Evolutionary conservation across 2,113 vertebrate species (phyloP).

Genomic region (Rhegmatorhina hoffmannsi): DNA sequence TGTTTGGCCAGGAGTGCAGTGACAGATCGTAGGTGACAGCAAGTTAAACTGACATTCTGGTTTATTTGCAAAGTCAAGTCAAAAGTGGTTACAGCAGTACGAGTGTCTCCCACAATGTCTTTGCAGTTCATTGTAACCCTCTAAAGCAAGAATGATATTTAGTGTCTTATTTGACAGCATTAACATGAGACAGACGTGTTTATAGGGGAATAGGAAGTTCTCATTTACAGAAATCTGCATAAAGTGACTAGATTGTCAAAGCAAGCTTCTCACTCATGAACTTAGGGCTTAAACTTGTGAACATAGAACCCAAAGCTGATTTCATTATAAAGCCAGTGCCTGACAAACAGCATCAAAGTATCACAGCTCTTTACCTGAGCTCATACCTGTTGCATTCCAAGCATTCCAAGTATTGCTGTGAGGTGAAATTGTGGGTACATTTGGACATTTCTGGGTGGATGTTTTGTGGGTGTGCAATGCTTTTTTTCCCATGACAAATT

Average conservation of each 20-base stretch:
- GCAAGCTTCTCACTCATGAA: not conserved
- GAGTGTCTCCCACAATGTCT: not conserved
- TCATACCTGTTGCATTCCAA: not conserved
- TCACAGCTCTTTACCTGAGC: not conserved
- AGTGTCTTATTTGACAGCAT: not conserved
- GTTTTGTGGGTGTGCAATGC: not conserved
- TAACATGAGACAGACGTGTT: not conserved
- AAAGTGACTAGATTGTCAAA: not conserved
- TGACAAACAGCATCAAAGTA: not conserved
- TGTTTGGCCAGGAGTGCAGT: constrained; percentile 23
- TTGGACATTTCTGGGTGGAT: not conserved
- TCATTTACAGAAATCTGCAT: constrained; percentile 9
- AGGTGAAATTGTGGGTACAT: not conserved
- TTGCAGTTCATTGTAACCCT: constrained; percentile 11
- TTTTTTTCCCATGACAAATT: not conserved
- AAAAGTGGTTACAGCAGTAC: constrained; percentile 25
- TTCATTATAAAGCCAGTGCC: not conserved
- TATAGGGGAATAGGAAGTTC: not conserved
- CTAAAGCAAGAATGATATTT: not conserved
- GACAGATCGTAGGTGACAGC: constrained; percentile 35
- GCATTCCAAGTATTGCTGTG: not conserved
- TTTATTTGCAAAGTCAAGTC: constrained; percentile 56
- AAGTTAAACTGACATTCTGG: constrained; percentile 40
- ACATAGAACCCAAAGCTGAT: not conserved
- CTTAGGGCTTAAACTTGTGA: constrained; percentile 10